Evolutionary conservation across 2,888 invertebrate genomes (phyloP).

Genomic region (Himalopsyche japonica): DNA sequence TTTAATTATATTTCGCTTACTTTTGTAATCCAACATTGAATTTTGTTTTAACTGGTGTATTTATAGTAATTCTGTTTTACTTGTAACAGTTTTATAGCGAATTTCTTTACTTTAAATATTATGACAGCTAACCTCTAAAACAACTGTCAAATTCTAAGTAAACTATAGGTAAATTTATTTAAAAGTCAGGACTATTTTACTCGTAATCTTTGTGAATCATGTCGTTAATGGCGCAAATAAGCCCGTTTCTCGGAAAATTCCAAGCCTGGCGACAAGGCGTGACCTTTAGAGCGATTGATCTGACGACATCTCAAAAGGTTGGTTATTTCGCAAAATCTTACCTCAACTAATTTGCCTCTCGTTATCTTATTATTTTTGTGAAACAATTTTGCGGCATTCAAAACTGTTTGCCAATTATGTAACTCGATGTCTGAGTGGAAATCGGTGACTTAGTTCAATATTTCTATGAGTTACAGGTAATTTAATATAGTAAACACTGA

Average conservation of each 20-base stretch:
- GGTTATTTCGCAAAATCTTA: constrained; percentile 34
- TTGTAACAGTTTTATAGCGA: neutral
- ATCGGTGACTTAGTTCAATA: too few relatives aligned
- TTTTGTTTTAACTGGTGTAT: neutral
- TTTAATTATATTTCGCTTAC: neutral
- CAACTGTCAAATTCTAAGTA: constrained; percentile 28
- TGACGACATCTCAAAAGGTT: constrained; percentile 75
- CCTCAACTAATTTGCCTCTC: neutral
- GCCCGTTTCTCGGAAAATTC: constrained; percentile 60
- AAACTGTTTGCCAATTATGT: neutral
- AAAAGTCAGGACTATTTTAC: neutral
- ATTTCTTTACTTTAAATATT: neutral
- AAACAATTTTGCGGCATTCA: neutral
- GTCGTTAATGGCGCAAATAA: constrained; percentile 61
- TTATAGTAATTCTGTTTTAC: neutral
- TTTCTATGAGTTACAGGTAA: too few relatives aligned
- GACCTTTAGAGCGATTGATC: constrained; percentile 54
- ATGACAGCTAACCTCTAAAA: constrained; percentile 34
- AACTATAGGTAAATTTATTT: neutral
- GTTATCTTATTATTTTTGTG: neutral
- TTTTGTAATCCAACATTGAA: neutral
- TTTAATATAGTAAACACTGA: neutral
- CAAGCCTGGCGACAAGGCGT: constrained; percentile 58
- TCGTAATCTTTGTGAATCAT: constrained; percentile 43
- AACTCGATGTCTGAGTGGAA: neutral